phyloP scores from a whole-genome alignment of 1,140 invertebrate species.

The Drosophila punjabiensis region DNA sequence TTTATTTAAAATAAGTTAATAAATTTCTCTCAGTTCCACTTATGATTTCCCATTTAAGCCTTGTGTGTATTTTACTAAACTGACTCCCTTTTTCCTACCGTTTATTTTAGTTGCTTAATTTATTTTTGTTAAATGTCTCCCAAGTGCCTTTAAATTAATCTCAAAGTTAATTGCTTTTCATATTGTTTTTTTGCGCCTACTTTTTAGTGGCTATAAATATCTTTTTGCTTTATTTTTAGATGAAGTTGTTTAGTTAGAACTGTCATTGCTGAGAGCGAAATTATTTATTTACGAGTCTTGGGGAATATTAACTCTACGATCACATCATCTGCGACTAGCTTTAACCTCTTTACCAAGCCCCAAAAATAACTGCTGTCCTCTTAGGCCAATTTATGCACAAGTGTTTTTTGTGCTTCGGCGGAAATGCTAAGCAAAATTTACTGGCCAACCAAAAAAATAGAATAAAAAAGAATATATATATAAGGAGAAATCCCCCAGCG shows the following conservation, averaged over 20 bases:
- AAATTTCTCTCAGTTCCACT: constrained; percentile 1
- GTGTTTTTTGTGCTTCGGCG: constrained; percentile 44
- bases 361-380: constrained; percentile 51
- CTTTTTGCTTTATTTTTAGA: constrained; percentile 66
- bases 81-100: constrained; percentile 23
- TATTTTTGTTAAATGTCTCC: constrained; percentile 80
- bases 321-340: constrained; percentile 6
- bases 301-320: background rate
- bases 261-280: constrained; percentile 52
- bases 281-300: background rate
- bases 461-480: background rate
- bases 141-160: constrained; percentile 77
- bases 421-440: constrained; percentile 61
- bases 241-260: constrained; percentile 48
- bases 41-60: constrained; percentile 32
- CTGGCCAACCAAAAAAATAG: constrained; percentile 14
- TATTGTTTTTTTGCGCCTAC: constrained; percentile 19
- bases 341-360: constrained; percentile 17
- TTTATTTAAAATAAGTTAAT: too few species aligned
- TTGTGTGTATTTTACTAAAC: constrained; percentile 20
- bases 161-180: constrained; percentile 79
- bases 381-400: constrained; percentile 73
- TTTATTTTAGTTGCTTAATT: constrained; percentile 77
- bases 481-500: constrained; percentile 32
- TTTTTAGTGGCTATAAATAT: constrained; percentile 59